These are phyloP conservation scores for Paraplagusia blochii DNA, from an alignment of 2,113 vertebrate species.

Conservation along the genomic window DNA sequence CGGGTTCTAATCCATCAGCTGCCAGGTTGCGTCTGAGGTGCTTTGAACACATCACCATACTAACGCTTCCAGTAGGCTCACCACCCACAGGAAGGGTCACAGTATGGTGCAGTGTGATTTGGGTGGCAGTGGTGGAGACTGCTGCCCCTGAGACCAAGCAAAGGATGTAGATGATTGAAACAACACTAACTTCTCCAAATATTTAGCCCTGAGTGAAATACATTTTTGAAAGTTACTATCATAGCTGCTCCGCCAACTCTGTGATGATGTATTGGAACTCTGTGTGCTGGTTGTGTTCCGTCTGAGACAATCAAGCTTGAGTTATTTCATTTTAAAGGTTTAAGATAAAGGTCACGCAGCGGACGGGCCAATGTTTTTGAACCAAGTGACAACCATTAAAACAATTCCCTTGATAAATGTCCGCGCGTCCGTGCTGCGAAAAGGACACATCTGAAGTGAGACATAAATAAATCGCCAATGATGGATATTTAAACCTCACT, in stretches of 20 bases:
- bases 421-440: constrained; percentile 5
- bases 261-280: constrained; percentile 12
- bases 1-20: too few relatives aligned
- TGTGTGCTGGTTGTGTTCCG: neutral
- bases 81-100: too few relatives aligned
- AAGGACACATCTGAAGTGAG: neutral
- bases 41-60: too few relatives aligned
- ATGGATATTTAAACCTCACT: constrained; percentile 33
- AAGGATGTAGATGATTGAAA: too few relatives aligned
- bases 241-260: neutral
- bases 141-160: too few relatives aligned
- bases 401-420: constrained; percentile 7
- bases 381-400: constrained; percentile 1
- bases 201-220: neutral
- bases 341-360: constrained; percentile 3
- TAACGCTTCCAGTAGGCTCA: too few relatives aligned
- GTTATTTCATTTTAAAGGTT: neutral
- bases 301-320: constrained; percentile 1
- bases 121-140: too few relatives aligned
- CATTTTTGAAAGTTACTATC: neutral
- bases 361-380: constrained; percentile 6
- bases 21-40: too few relatives aligned
- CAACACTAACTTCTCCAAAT: too few relatives aligned
- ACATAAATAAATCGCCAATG: constrained; percentile 6
- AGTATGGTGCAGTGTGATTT: too few relatives aligned